Conservation (phyloP, 2,797 vertebrate species). For the Menidia menidia region DNA sequence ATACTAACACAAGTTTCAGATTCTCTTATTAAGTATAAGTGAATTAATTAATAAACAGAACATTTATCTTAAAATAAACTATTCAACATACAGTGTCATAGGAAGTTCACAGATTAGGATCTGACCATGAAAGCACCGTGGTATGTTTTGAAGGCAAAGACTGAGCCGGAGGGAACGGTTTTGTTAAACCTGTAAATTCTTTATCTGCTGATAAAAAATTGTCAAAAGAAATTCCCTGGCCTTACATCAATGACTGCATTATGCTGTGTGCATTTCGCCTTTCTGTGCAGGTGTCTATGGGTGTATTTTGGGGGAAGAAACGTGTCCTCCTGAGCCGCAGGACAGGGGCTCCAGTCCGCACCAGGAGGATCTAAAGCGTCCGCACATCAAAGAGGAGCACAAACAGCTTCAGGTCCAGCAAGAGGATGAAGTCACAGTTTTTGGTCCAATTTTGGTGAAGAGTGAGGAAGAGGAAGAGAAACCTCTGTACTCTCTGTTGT, state of each 20-base stretch:
- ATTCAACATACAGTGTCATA: too few species aligned
- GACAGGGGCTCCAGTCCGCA: background rate
- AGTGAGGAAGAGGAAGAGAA: slow-evolving; percentile 7
- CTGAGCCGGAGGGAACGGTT: background rate
- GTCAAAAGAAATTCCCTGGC: background rate
- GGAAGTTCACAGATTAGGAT: background rate
- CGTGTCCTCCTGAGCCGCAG: background rate
- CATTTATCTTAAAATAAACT: too few species aligned
- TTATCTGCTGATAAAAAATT: background rate
- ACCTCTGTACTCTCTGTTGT: background rate
- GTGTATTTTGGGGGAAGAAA: background rate
- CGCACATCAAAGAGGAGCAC: slow-evolving; percentile 1
- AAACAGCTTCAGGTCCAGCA: slow-evolving; percentile 4
- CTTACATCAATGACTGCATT: too few species aligned
- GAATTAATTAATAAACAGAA: too few species aligned
- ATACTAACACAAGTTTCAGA: too few species aligned
- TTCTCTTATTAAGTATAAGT: too few species aligned
- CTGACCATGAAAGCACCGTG: background rate
- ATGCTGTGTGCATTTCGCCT: background rate
- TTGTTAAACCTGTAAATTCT: background rate
- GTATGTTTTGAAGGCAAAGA: too few species aligned
- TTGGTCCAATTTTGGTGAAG: background rate
- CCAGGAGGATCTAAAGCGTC: background rate
- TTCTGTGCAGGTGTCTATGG: background rate
- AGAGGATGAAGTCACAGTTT: background rate